Evolutionary conservation across 2,888 invertebrate genomes (phyloP), one percentile per base, ranked within the genome.

Genomic region (Euphydryas editha): DNA sequence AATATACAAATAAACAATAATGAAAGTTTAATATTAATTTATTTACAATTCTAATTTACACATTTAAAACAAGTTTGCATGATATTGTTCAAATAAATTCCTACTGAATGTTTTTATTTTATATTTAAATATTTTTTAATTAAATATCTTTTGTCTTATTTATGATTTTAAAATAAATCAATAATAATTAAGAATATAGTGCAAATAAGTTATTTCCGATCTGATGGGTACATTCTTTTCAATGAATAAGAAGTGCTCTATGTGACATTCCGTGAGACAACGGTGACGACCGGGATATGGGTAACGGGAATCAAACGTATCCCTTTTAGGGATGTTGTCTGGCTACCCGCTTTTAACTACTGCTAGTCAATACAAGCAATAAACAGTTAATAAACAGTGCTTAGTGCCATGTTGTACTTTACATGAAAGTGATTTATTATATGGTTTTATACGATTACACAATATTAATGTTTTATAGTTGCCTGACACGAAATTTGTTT

Each of bases 311-410:
- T 79, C 76, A 72, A 85, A 82, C 81, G 80, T 83, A 81, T 78
- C 79, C 90, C 91, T 87, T 90, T 85, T 90, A 87, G 81, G 90
- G 90, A 84, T 78, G 77, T 79, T 72, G 83, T 81, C 79, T 70
- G 71, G 76, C 81, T 82, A 79, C 80, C 61, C 55, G 76, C 75
- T 71, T 36, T 57, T n/a, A 59, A 58, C 63, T 44, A 77, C 76
- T 75, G 73, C 75, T 74, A 77, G 76, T 75, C 76, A 65, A 72
- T 76, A 73, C 74, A 71, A 73, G 61, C 73, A 76, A 79, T 77
- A 77, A 76, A 78, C 81, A 75, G 77, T 81, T 81, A 78, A 81
- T 82, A 80, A 81, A 78, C 75, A 71, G 74, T 73, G 72, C 80
- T 77, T 72, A 64, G 66, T 59, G 49, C n/a, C 49, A 15, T 63